Evolutionary conservation across 2,888 invertebrate species (phyloP).

Genomic region (Pseudolycoriella hygida): DNA sequence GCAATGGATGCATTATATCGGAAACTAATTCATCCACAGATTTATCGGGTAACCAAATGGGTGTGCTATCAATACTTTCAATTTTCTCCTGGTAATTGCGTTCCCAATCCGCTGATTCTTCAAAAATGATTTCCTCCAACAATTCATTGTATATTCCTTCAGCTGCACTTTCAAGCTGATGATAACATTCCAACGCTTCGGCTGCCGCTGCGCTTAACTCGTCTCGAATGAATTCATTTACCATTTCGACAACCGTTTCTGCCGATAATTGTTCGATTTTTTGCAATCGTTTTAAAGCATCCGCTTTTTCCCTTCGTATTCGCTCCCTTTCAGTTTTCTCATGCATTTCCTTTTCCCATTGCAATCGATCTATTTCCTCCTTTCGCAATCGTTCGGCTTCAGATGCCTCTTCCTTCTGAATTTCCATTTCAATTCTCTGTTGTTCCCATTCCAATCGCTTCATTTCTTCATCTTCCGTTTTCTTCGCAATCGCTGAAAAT

Average conservation of each 20-base stretch:
- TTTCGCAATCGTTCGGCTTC: background rate
- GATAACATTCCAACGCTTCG: slow-evolving; percentile 5
- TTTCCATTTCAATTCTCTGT: too few relatives aligned
- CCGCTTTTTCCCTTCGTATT: slow-evolving; percentile 12
- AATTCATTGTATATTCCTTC: slow-evolving; percentile 5
- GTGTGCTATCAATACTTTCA: slow-evolving; percentile 34
- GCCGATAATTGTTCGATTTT: slow-evolving; percentile 12
- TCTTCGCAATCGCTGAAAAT: slow-evolving; percentile 9
- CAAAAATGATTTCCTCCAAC: background rate
- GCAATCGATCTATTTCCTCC: background rate
- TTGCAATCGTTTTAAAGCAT: slow-evolving; percentile 14
- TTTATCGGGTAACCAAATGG: slow-evolving; percentile 33
- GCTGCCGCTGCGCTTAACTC: slow-evolving; percentile 8
- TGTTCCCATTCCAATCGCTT: slow-evolving; percentile 9
- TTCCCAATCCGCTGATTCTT: background rate
- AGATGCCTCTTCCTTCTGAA: background rate
- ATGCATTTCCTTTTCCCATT: slow-evolving; percentile 6
- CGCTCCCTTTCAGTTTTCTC: slow-evolving; percentile 6
- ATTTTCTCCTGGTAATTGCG: slow-evolving; percentile 29
- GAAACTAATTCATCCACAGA: slow-evolving; percentile 11
- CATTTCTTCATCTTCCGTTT: slow-evolving; percentile 13
- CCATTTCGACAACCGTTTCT: slow-evolving; percentile 13
- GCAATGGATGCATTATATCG: slow-evolving; percentile 28
- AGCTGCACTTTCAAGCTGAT: slow-evolving; percentile 6
- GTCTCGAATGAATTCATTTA: slow-evolving; percentile 9